Evolutionary conservation across 2,113 vertebrate species (phyloP).

Genomic region (Tautogolabrus adspersus): DNA sequence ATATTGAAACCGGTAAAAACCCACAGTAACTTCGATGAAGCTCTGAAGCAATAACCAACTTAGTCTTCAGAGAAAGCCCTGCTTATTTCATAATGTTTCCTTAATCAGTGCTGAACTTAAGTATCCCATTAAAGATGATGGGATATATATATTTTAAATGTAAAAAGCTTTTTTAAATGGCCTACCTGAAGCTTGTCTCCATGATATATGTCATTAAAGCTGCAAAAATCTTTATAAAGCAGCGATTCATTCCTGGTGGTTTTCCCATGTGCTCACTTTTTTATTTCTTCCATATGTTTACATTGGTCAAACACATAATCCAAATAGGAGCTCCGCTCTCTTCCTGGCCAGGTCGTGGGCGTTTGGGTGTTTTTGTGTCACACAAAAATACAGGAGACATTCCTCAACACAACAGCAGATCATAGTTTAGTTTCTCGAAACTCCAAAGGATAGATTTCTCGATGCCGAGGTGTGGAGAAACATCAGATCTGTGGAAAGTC

Average conservation of each 20-base stretch:
- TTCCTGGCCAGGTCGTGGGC: conserved; percentile 62
- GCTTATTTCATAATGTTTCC: not conserved
- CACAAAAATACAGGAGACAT: conserved; percentile 66
- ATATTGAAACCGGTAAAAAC: too few relatives aligned
- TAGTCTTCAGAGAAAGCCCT: not conserved
- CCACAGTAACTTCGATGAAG: too few relatives aligned
- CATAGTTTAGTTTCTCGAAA: conserved; percentile 85
- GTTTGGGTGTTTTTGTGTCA: conserved; percentile 63
- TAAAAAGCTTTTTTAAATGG: not conserved
- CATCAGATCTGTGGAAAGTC: conserved; percentile 51
- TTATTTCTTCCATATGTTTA: conserved; percentile 80
- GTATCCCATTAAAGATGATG: conserved; percentile 1
- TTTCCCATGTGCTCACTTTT: conserved; percentile 85
- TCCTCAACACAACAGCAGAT: conserved; percentile 84
- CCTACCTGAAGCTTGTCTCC: conserved; percentile 96
- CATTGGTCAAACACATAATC: conserved; percentile 78
- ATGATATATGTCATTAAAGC: conserved; percentile 94
- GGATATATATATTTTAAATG: not conserved
- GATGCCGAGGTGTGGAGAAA: conserved; percentile 59
- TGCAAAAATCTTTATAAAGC: conserved; percentile 92
- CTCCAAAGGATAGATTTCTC: conserved; percentile 68
- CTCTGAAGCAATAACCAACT: conserved; percentile 20
- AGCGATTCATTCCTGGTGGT: conserved; percentile 95
- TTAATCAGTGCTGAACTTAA: not conserved
- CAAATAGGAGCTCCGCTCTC: conserved; percentile 64